Base-by-base conservation (phyloP, 2,888 invertebrate genomes). In the Pseudanteris insignis region DNA sequence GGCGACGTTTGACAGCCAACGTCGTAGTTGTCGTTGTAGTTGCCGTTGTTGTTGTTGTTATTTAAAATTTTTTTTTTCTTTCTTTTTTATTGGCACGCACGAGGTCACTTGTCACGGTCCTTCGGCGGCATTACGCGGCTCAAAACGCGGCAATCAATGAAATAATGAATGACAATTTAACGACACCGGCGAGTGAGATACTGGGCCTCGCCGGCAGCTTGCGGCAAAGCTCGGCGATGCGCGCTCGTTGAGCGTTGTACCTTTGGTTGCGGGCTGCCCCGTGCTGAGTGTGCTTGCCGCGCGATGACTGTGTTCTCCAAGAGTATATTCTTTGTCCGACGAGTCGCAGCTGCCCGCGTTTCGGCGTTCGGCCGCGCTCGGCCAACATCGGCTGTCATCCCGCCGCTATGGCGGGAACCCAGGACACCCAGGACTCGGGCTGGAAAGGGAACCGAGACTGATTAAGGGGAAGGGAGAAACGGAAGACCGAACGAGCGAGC, bases 191-290 rank as follows among this genome's bases (percentile, higher is more conserved):
- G n/a, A n/a, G n/a, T n/a, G n/a, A n/a, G n/a, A 38, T 4, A 9
- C 30, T 18, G 46, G 48, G 30, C 30, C 48, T 48, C 34, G 57
- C 48, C 44, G 41, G 40, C 40, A 41, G 41, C 47, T 48, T 54
- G 24, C 51, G 25, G 44, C 28, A 11, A 51, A 65, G 61, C 47
- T 55, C 37, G 38, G 50, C 62, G 55, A 36, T 41, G 54, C 59
- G 51, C 46, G 30, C 58, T 44, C 63, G 57, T 44, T 33, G 55
- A 64, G 64, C 68, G 70, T 77, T 69, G 71, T 77, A 79, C 78
- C 79, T 79, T 79, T 79, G 78, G 79, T 77, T 79, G 74, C 78
- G 76, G 76, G 74, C 76, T 76, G 76, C 70, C 74, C 76, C 76
- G 78, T 78, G 78, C 72, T 75, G 77, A 75, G 77, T 77, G 76